Percentiles rank a stretch among this genome's conserved stretches.
Evolutionary conservation across 64 coral and sea anemone species (phyloP).

Genomic region (Cladopsammia gracilis): DNA sequence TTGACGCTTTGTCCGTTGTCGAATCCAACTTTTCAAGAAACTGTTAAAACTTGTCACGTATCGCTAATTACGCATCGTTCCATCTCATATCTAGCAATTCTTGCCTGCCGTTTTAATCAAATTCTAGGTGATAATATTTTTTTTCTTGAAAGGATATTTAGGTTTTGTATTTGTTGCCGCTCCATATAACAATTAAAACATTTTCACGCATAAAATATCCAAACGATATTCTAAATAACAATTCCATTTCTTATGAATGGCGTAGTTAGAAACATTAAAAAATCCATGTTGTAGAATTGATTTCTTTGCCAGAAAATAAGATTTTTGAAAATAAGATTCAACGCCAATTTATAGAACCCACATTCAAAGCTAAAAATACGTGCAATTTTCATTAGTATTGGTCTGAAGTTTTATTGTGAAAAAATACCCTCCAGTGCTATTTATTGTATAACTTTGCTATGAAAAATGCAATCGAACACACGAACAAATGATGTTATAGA

Average conservation of each 20-base stretch:
- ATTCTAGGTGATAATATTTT: neutral
- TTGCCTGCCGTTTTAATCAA: neutral
- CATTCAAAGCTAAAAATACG: constrained; percentile 2
- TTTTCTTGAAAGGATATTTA: neutral
- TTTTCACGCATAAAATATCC: neutral
- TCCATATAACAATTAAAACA: neutral
- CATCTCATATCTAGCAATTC: no score
- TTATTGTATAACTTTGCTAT: neutral
- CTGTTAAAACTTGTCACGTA: no score
- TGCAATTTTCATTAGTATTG: neutral
- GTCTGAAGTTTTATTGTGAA: neutral
- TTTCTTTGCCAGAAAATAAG: no score
- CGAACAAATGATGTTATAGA: neutral
- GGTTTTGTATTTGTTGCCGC: neutral
- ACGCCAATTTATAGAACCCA: neutral
- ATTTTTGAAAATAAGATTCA: no score
- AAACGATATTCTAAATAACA: no score
- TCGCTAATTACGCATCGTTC: no score
- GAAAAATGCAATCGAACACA: neutral
- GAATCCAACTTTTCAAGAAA: no score
- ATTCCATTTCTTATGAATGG: no score
- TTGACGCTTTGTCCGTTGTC: no score
- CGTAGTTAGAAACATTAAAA: no score
- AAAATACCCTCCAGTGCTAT: neutral
- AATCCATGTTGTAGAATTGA: no score